Evolutionary conservation across 2,797 vertebrate genomes (phyloP).

Genomic region (Bucorvus abyssinicus): DNA sequence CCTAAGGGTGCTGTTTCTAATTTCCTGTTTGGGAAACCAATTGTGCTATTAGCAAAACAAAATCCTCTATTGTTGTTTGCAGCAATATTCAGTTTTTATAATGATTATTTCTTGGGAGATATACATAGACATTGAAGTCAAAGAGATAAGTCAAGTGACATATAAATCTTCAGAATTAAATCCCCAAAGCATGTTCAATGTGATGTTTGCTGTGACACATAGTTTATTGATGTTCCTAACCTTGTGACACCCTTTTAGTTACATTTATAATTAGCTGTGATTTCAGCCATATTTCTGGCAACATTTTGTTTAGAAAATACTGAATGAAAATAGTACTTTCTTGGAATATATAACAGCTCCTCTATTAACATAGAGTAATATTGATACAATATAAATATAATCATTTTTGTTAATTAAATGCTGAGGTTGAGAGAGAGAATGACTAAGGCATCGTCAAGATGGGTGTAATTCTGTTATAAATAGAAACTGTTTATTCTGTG

Average conservation of each 20-base stretch:
- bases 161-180: conserved; percentile 64
- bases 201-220: conserved; percentile 35
- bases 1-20: conserved; percentile 56
- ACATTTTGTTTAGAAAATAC: background rate
- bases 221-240: conserved; percentile 39
- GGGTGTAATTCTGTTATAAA: background rate
- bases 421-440: background rate
- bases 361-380: background rate
- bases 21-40: conserved; percentile 51
- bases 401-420: conserved; percentile 20
- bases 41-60: conserved; percentile 63
- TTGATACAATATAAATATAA: background rate
- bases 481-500: background rate
- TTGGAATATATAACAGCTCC: background rate
- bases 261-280: conserved; percentile 20
- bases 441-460: background rate
- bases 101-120: conserved; percentile 4
- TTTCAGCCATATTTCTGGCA: background rate
- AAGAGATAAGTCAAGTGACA: conserved; percentile 19
- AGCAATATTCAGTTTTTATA: conserved; percentile 46
- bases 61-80: conserved; percentile 40
- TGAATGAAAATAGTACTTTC: background rate
- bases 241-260: background rate
- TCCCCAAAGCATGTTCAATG: conserved; percentile 2
- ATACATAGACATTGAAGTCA: background rate